Evolutionary conservation across 2,113 vertebrate genomes (phyloP).

Genomic region (Oryzias javanicus): DNA sequence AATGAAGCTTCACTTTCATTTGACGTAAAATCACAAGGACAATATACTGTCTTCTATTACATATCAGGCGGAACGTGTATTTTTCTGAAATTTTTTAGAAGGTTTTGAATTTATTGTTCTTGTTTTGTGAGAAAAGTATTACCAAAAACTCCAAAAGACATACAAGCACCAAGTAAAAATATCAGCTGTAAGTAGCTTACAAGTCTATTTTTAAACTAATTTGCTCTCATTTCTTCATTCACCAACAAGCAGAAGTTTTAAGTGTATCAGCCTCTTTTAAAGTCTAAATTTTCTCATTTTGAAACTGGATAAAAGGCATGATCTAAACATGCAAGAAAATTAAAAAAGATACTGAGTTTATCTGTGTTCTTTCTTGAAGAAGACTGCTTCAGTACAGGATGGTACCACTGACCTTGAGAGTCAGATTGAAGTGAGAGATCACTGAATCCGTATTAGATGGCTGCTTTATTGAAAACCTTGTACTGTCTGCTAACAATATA

Average conservation of each 20-base stretch:
- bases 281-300: not conserved
- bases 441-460: conserved; percentile 29
- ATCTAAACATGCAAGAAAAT: conserved; percentile 6
- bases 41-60: no score
- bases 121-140: no score
- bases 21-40: no score
- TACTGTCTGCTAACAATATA: conserved; percentile 20
- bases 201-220: no score
- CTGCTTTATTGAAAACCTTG: conserved; percentile 14
- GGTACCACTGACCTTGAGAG: conserved; percentile 29
- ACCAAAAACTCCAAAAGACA: no score
- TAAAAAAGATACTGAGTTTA: conserved; percentile 12
- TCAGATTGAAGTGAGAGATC: conserved; percentile 22
- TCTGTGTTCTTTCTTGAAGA: conserved; percentile 8
- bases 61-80: no score
- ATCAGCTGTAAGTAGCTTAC: no score
- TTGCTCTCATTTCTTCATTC: no score
- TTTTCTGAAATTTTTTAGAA: no score
- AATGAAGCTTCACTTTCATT: no score
- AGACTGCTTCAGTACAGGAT: conserved; percentile 9
- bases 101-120: no score
- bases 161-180: no score
- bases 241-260: not conserved
- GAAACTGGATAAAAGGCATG: not conserved
- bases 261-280: not conserved